Base-by-base conservation (phyloP, 2,113 vertebrate genomes). In the Nerophis lumbriciformis region DNA sequence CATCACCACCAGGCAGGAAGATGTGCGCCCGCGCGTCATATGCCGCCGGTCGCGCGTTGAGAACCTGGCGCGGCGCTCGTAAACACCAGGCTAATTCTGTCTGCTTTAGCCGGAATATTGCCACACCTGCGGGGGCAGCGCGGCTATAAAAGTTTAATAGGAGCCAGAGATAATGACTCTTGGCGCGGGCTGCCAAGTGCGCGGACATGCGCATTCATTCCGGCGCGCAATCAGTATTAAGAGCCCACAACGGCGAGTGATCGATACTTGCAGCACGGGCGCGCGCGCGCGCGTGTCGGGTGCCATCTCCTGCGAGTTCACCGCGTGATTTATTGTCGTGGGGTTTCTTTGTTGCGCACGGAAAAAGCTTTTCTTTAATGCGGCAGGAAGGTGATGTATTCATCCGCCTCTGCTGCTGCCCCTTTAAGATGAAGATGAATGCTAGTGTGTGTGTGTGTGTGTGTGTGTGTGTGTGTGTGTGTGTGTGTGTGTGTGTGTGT, bases 141-240 rank as follows among this genome's bases (percentile, higher is more conserved):
- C 45, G 15, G 77, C 53, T 55, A 36, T 69, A 19, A 42, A 65
- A 58, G 49, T 81, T 82, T 76, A 76, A 78, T 72, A 68, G 50
- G 59, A 79, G 52, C 53, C 49, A 77, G 71, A 75, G 64, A 65
- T 72, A 71, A 86, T 69, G 66, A 59, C 44, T 59, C 62, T 60
- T 55, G 61, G 69, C 62, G 73, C 68, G 19, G 47, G 61, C 68
- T 61, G 69, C 60, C 53, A 71, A 28, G 59, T 50, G 63, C 63
- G 75, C 66, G 68, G 62, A 69, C 65, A 13, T 69, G 85, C 78
- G 75, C 69, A 74, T 86, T 77, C 78, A 81, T 79, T 88, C 84
- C 79, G 53, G 61, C 75, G 77, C 53, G 60, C 76, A 78, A 81
- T 86, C 75, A 80, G 71, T 86, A 78, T 81, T 75, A 74, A 61